Percentiles rank a stretch among this genome's conserved stretches.
Conservation (phyloP, 2,888 invertebrate species). For the Dendrolimus pini region DNA sequence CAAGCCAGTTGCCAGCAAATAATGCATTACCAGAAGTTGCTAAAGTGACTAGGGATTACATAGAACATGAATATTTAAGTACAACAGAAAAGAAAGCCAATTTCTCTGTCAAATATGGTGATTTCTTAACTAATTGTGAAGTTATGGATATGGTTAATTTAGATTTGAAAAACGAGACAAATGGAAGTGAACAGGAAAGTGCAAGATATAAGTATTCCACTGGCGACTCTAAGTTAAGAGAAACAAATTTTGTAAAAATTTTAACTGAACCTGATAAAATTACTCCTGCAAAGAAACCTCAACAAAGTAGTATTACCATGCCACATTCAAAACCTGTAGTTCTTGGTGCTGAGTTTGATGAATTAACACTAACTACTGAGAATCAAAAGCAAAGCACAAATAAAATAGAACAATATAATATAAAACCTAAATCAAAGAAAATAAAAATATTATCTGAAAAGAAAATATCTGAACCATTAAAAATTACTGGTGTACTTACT, state of each 20-base stretch:
- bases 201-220: not conserved
- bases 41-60: constrained; percentile 46
- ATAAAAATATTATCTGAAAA: constrained; percentile 54
- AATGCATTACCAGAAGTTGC: constrained; percentile 15
- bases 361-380: not conserved
- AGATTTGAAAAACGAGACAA: constrained; percentile 15
- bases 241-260: not conserved
- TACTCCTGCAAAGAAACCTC: not conserved
- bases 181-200: constrained; percentile 8
- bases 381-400: not conserved
- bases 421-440: constrained; percentile 20
- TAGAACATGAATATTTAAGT: constrained; percentile 48
- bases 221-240: not conserved
- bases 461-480: constrained; percentile 36
- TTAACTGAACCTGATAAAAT: not conserved
- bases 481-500: constrained; percentile 32
- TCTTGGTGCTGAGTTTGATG: not conserved
- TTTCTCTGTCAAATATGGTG: constrained; percentile 53
- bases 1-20: constrained; percentile 18
- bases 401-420: not conserved
- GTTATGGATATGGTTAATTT: constrained; percentile 24
- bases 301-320: not conserved
- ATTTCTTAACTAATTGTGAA: constrained; percentile 56
- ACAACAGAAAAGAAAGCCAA: constrained; percentile 47
- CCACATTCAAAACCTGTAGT: not conserved